Conservation (phyloP, 2,113 vertebrate genomes). For the Archilochus colubris region DNA sequence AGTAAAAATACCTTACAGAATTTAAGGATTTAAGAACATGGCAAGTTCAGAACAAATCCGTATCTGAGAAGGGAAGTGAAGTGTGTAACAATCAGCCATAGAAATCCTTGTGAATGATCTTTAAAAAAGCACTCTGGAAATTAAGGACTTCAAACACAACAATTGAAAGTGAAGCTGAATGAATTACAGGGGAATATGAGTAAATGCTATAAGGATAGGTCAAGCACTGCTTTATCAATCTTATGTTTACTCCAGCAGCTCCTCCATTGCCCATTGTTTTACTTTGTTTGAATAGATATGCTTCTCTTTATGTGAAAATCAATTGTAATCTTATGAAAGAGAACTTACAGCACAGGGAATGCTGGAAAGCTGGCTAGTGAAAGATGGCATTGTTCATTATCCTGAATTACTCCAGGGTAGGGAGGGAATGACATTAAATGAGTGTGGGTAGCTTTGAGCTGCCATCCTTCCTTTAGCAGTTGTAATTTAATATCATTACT, state of each 20-base stretch:
- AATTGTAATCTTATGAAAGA: constrained; percentile 55
- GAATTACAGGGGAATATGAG: constrained; percentile 18
- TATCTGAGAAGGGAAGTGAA: background rate
- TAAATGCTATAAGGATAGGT: constrained; percentile 33
- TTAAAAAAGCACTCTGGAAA: background rate
- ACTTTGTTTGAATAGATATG: constrained; percentile 46
- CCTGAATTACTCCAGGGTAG: constrained; percentile 39
- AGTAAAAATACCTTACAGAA: background rate
- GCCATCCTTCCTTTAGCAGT: constrained; percentile 24
- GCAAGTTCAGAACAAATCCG: background rate
- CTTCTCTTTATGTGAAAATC: constrained; percentile 61
- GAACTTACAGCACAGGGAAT: constrained; percentile 20
- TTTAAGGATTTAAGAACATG: background rate
- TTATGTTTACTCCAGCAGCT: constrained; percentile 43
- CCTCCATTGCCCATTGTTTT: constrained; percentile 24
- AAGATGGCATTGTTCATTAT: constrained; percentile 51
- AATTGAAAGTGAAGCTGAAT: constrained; percentile 51
- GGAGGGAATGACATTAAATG: constrained; percentile 38
- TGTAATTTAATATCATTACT: constrained; percentile 55
- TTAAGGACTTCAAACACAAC: constrained; percentile 26
- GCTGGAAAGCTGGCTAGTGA: constrained; percentile 29
- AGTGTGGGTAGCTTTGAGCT: constrained; percentile 52
- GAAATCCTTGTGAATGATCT: constrained; percentile 30
- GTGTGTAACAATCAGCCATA: background rate
- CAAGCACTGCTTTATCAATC: constrained; percentile 29